These are phyloP conservation scores for Leptatherina wallacei DNA, from an alignment of 2,797 vertebrate genomes.

Conservation along the genomic window DNA sequence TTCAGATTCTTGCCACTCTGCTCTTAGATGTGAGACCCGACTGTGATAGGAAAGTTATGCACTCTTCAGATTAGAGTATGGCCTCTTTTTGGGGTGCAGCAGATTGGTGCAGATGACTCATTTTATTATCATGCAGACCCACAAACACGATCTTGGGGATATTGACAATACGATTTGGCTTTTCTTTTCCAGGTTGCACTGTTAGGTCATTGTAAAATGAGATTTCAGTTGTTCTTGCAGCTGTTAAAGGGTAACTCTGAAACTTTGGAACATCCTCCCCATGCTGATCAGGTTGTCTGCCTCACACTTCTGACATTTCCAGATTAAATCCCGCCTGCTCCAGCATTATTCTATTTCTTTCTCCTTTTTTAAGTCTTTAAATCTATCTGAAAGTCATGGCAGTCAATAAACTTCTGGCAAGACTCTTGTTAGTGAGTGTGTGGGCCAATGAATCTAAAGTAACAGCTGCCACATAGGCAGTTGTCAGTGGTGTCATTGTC, in stretches of 20 bases:
- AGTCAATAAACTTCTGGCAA: neutral
- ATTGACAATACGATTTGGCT: neutral
- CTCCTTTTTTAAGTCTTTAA: neutral
- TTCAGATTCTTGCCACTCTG: too few relatives aligned
- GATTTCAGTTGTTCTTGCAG: neutral
- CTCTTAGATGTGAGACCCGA: too few relatives aligned
- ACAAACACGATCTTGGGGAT: neutral
- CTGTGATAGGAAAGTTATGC: too few relatives aligned
- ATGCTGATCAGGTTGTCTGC: neutral
- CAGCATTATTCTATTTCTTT: neutral
- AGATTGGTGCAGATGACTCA: neutral
- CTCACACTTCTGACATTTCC: neutral
- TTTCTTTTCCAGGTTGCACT: neutral
- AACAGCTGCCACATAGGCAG: conserved; percentile 26
- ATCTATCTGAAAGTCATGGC: neutral
- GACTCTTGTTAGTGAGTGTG: conserved; percentile 2
- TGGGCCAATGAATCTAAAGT: conserved; percentile 20
- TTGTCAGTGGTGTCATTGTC: conserved; percentile 19
- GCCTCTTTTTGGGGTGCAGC: neutral
- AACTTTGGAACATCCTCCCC: neutral
- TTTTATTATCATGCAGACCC: neutral
- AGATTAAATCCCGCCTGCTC: neutral
- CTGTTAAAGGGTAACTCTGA: too few relatives aligned
- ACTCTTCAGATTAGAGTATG: too few relatives aligned
- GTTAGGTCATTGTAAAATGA: neutral